Base-by-base conservation (phyloP, 53 echinoderm and acorn worm species). In the Crossaster papposus region DNA sequence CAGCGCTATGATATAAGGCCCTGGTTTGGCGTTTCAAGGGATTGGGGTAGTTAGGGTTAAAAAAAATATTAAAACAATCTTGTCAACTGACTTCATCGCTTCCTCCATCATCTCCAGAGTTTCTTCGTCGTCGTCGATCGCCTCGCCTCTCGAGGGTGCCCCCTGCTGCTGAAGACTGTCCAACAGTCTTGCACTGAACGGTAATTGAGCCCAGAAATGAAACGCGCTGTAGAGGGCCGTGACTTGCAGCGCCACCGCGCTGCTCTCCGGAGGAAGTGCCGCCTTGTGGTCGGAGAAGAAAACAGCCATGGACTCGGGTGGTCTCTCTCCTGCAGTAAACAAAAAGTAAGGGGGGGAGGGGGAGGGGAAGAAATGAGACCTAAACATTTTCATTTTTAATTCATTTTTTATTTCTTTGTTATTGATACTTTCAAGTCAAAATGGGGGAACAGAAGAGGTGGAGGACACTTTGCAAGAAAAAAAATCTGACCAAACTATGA, bases 181-280 rank as follows among this genome's bases (percentile, higher is more conserved):
- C 73, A 95, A 70, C 17, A 93, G 85, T 38, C 85, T 94, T 86
- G 92, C 84, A 30, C 86, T 92, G 74, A 75, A 96, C 28, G 95
- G 90, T 30, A 97, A 71, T 93, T 97, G 97, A 52, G 88, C 95
- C 97, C 97, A 97, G 92, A 97, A 97, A 79, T 97, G 95, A 72
- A 94, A 77, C 20, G 96, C 89, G 51, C 82, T 93, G 85, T 90
- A 75, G 18, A 96, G 79, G 15, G 97, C 91, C 1, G 94, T 96
- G n/a, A 96, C 89, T 81, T 93, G 72, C 65, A 96, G 63, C 38
- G 93, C 96, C 54, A 94, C 94, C 92, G 92, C 90, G 44, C 79
- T 75, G 53, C 85, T 91, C 15, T 20, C 33, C 30, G 34, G 62
- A 14, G 95, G 94, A 68, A 79, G 79, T 0, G 14, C 33, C 70